A percentile compares a stretch with the other conserved stretches of the same genome.
Conservation (phyloP, 2,797 vertebrate genomes). For the Sebastes glaucus region DNA sequence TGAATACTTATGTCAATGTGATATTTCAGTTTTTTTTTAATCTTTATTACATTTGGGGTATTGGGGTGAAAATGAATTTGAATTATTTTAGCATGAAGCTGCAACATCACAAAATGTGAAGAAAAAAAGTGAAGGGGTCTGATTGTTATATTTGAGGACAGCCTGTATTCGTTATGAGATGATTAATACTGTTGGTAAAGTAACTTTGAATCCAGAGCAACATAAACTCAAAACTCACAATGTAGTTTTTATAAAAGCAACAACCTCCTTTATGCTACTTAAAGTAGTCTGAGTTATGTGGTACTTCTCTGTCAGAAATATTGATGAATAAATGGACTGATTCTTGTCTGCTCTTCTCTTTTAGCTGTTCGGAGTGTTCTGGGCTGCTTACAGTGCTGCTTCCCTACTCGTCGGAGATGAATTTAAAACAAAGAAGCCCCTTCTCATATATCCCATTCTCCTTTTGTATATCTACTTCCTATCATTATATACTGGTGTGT, state of each 20-base stretch:
- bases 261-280: neutral
- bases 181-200: neutral
- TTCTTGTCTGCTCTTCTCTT: constrained; percentile 17
- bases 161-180: neutral
- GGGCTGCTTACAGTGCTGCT: constrained; percentile 98
- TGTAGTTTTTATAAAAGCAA: neutral
- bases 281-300: neutral
- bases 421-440: constrained; percentile 99
- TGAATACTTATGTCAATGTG: neutral
- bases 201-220: neutral
- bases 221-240: neutral
- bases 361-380: constrained; percentile 97
- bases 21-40: neutral
- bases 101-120: neutral
- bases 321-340: neutral
- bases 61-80: neutral
- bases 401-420: constrained; percentile 97
- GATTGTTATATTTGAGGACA: neutral
- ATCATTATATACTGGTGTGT: constrained; percentile 98
- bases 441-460: constrained; percentile 99
- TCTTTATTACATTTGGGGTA: neutral
- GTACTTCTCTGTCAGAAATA: neutral
- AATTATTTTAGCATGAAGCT: neutral
- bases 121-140: neutral
- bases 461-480: constrained; percentile 99